A percentile compares a stretch with the other conserved stretches of the same genome.
These are phyloP conservation scores for Trichosurus vulpecula DNA, from an alignment of 2,797 vertebrate species.

Conservation along the genomic window DNA sequence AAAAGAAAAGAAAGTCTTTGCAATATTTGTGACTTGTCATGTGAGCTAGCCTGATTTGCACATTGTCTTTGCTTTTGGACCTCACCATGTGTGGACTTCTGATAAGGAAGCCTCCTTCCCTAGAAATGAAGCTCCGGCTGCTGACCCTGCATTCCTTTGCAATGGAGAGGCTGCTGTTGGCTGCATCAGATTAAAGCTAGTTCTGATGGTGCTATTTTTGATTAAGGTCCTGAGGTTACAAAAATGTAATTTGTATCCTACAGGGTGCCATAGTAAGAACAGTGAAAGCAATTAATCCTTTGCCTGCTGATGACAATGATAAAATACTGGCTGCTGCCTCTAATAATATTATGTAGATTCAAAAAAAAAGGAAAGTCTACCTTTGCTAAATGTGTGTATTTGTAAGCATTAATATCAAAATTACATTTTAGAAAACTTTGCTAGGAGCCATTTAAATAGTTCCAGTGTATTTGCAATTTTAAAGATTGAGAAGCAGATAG, in stretches of 20 bases:
- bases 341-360: constrained; percentile 87
- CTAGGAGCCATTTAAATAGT: neutral
- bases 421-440: neutral
- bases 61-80: constrained; percentile 62
- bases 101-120: constrained; percentile 74
- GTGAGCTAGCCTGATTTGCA: constrained; percentile 68
- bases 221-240: constrained; percentile 91
- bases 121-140: constrained; percentile 52
- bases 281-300: constrained; percentile 90
- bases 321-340: constrained; percentile 85
- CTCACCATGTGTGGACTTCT: constrained; percentile 71
- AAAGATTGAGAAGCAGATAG: neutral
- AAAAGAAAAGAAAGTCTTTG: constrained; percentile 30
- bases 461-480: neutral
- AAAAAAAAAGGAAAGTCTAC: constrained; percentile 85
- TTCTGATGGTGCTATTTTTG: constrained; percentile 86
- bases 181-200: constrained; percentile 81
- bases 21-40: constrained; percentile 29
- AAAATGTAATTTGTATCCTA: constrained; percentile 91
- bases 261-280: constrained; percentile 83
- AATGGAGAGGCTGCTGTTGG: constrained; percentile 76
- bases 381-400: constrained; percentile 65
- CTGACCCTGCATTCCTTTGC: constrained; percentile 82
- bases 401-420: neutral
- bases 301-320: constrained; percentile 88